Base-by-base conservation (phyloP, 2,797 vertebrate genomes). In the Artibeus lituratus region DNA sequence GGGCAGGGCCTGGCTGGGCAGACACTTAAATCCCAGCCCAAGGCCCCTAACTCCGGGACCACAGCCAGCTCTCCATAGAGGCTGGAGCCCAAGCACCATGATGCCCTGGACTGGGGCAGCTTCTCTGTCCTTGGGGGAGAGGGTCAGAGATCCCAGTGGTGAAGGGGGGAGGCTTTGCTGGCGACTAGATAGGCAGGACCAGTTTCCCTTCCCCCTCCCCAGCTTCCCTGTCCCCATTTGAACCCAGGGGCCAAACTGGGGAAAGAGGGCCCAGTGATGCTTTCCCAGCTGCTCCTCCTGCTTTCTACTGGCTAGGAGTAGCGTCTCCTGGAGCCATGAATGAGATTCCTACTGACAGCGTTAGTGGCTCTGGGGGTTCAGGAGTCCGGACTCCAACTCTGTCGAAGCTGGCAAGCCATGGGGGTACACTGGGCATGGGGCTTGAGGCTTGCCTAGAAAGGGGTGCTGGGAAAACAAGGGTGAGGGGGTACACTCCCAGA, bases 351-450 rank as follows among this genome's bases (percentile, higher is more conserved):
- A 74, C 74, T 39, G 55, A 55, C 65, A 91, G n/a, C 37, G 5
- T 35, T 73, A 29, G 24, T 18, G n/a, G 62, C 59, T 51, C n/a
- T 82, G 29, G 82, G 32, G 18, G 51, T 57, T 78, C 76, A 89
- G 72, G 37, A 74, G 21, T 89, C 81, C 2, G 69, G 77, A 93
- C 77, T 92, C 91, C 86, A 7, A 70, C 81, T 18, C 12, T 21
- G 35, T 21, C 90, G 91, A 65, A 81, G 81, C 39, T 95, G 26
- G 97, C 97, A 98, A 98, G 98, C 97, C 65, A 83, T 3, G n/a
- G 81, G 73, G 49, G 32, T 32, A 97, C 97, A 96, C 87, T 29
- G 0, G 96, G 96, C 96, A 51, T 0, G 7, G 92, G 96, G 87
- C 87, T 97, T 84, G 91, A 81, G 90, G 78, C 85, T 94, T 91